These are phyloP conservation scores for Aplodontia rufa DNA, from an alignment of 2,113 vertebrate species.

Conservation along the genomic window DNA sequence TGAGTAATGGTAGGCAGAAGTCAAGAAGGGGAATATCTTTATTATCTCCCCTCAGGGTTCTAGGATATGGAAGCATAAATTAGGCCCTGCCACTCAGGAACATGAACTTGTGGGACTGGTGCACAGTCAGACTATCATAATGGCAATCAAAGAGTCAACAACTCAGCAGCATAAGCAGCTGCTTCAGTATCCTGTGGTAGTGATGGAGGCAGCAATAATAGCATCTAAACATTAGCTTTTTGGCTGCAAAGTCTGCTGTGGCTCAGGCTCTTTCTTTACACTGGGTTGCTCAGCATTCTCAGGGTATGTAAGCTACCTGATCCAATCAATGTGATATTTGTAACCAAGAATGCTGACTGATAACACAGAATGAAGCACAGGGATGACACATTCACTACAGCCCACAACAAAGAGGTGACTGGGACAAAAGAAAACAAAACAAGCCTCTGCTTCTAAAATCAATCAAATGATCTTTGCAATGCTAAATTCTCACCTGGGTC, in stretches of 20 bases:
- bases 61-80: background rate
- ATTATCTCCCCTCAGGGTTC: background rate
- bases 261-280: background rate
- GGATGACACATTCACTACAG: background rate
- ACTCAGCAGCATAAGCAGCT: background rate
- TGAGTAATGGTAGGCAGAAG: background rate
- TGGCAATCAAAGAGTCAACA: background rate
- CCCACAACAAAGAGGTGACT: background rate
- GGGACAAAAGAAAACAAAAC: background rate
- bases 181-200: background rate
- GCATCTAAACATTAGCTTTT: background rate
- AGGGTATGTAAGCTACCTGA: background rate
- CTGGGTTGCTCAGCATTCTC: background rate
- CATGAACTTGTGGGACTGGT: background rate
- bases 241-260: background rate
- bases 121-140: background rate
- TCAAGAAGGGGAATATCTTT: background rate
- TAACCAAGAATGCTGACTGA: background rate
- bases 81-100: background rate
- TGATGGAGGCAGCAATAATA: background rate
- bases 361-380: background rate
- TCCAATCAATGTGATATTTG: background rate
- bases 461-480: background rate
- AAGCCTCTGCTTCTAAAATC: background rate
- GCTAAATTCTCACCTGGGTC: background rate